These are phyloP conservation scores for Prenolepis imparis DNA, from an alignment of 2,888 invertebrate species.

Conservation along the genomic window DNA sequence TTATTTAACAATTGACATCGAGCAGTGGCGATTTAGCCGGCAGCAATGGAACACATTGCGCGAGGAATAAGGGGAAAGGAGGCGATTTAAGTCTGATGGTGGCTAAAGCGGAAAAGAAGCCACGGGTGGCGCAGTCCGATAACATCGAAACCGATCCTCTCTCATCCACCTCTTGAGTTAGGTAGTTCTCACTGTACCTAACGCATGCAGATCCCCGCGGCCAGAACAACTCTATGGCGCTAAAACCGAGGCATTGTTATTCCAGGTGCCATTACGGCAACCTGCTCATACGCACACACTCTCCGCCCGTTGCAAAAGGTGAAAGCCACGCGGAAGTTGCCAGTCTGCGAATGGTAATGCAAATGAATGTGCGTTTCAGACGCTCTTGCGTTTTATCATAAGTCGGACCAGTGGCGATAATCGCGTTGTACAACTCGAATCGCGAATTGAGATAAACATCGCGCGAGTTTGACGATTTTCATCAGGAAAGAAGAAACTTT, in stretches of 20 bases:
- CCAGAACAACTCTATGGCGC: constrained; percentile 77
- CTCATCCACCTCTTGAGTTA: constrained; percentile 77
- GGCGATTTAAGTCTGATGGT: constrained; percentile 50
- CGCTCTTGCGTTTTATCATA: constrained; percentile 52
- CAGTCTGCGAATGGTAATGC: constrained; percentile 61
- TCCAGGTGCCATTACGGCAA: constrained; percentile 78
- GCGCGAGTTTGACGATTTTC: not conserved
- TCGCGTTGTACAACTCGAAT: constrained; percentile 5
- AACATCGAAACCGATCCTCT: constrained; percentile 81
- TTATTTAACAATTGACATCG: constrained; percentile 56
- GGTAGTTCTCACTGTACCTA: constrained; percentile 77
- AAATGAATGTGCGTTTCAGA: constrained; percentile 42
- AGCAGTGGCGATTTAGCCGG: constrained; percentile 55
- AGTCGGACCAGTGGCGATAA: constrained; percentile 27
- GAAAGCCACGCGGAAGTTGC: constrained; percentile 76
- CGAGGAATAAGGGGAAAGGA: constrained; percentile 30
- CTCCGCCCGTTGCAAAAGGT: constrained; percentile 74
- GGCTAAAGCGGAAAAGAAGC: constrained; percentile 80
- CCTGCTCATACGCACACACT: constrained; percentile 61
- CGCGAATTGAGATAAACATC: not conserved
- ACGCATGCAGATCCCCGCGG: constrained; percentile 73
- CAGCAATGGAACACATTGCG: constrained; percentile 36
- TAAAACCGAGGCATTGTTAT: constrained; percentile 77
- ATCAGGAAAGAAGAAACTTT: not conserved
- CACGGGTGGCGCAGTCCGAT: constrained; percentile 82